A percentile compares a stretch with the other conserved stretches of the same genome.
phyloP scores from a whole-genome alignment of 1,140 invertebrate genomes.

The Drosophila kikkawai region DNA sequence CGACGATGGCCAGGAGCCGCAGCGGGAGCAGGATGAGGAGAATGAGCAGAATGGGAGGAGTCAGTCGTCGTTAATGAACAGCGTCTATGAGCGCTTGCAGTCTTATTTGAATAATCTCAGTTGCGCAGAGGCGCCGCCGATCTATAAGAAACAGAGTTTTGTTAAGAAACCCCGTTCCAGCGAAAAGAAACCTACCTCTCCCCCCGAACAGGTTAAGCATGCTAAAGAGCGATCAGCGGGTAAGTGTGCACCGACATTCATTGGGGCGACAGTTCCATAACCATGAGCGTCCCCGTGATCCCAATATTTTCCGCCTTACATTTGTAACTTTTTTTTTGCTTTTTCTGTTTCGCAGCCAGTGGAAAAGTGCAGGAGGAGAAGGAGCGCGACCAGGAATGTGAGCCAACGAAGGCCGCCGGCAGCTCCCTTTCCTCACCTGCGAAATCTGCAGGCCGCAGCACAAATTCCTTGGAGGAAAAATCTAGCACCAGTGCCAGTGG shows the following conservation, averaged over 20 bases:
- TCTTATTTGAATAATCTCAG: conserved; percentile 66
- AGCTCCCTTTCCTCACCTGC: conserved; percentile 10
- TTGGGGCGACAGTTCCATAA: conserved; percentile 20
- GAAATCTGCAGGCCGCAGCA: background rate
- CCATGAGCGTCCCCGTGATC: conserved; percentile 9
- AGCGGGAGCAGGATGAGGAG: conserved; percentile 13
- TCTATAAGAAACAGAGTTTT: conserved; percentile 51
- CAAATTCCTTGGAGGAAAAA: conserved; percentile 16
- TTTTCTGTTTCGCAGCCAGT: conserved; percentile 64
- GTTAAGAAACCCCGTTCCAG: conserved; percentile 49
- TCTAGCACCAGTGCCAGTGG: conserved; percentile 1
- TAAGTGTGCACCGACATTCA: conserved; percentile 56
- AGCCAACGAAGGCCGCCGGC: background rate
- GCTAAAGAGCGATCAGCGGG: conserved; percentile 47
- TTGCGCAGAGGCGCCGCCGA: conserved; percentile 62
- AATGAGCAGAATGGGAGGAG: conserved; percentile 2
- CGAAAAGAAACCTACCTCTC: conserved; percentile 52
- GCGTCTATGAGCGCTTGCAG: conserved; percentile 50
- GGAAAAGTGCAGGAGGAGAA: conserved; percentile 9
- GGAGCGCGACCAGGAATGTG: background rate
- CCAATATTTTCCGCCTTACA: conserved; percentile 10
- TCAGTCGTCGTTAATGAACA: conserved; percentile 11
- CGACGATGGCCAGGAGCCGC: conserved; percentile 50
- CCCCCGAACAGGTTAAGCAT: conserved; percentile 50
- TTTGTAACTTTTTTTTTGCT: conserved; percentile 54